phyloP scores from a whole-genome alignment of 2,113 vertebrate genomes.

The Otolemur garnettii region DNA sequence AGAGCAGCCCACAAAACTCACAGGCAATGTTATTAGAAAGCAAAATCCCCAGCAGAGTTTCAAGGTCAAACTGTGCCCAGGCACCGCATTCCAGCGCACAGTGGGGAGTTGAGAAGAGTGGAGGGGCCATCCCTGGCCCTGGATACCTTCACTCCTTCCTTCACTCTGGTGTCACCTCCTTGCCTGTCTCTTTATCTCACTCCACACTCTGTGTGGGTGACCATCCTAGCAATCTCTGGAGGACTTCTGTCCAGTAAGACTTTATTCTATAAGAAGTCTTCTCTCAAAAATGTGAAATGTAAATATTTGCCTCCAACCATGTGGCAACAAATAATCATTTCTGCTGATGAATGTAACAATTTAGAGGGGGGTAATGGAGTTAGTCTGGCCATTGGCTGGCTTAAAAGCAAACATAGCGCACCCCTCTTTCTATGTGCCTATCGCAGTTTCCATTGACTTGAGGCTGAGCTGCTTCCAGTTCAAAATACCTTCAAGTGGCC shows the following conservation, averaged over 20 bases:
- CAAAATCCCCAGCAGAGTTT: background rate
- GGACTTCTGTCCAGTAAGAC: background rate
- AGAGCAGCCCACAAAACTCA: background rate
- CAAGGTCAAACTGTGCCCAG: background rate
- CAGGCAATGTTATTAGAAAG: background rate
- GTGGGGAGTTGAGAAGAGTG: background rate
- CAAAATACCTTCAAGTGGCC: background rate
- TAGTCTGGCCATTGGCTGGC: background rate
- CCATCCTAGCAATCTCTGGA: background rate
- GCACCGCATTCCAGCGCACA: background rate
- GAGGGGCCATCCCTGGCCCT: too few species aligned
- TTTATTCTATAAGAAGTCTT: background rate
- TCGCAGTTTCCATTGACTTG: background rate
- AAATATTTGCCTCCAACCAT: background rate
- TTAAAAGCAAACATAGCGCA: background rate
- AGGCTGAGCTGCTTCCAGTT: background rate
- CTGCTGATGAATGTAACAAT: background rate
- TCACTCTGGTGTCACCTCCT: background rate
- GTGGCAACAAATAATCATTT: constrained; percentile 22
- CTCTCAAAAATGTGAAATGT: background rate
- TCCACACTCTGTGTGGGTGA: background rate
- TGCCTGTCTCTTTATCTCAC: background rate
- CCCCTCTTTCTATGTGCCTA: background rate
- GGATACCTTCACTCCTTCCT: background rate
- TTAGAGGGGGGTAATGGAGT: background rate